Evolutionary conservation across 2,797 vertebrate species (phyloP), one percentile per base, ranked within the genome.

Genomic region (Cyclura pinguis): DNA sequence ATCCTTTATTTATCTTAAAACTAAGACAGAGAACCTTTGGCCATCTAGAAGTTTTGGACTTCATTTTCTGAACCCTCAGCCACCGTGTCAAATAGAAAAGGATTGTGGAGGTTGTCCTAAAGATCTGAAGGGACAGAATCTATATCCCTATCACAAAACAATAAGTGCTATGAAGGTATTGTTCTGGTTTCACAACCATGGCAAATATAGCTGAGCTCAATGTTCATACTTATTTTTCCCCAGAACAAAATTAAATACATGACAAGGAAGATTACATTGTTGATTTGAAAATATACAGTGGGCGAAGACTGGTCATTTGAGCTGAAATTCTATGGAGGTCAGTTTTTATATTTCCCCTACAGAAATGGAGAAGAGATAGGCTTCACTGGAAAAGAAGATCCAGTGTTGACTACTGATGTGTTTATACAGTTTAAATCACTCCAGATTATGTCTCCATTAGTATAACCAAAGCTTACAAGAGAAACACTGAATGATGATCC

Each of bases 391-490:
- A 82, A 81, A n/a, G 13, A 74, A 14, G 64, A 57, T 13, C 32
- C 55, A 29, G 29, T 57, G n/a, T 35, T 74, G 35, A 16, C 29
- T 74, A 20, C 47, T n/a, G 6, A 38, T 24, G 4, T 62, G 86
- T 4, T 0, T 85, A 22, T 0, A 0, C 0, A 16, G 67, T 82
- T 92, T 89, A 29, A 38, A 57, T 0, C 52, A 81, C 57, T 57
- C n/a, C 27, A 55, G 5, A 12, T 76, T 77, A 77, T 74, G 1
- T n/a, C 57, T 86, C 59, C 76, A 2, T 77, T 77, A 74, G 20
- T 89, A 35, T 86, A 77, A 69, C 1, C 62, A 47, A 89, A 83
- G 59, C 27, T 32, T 67, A 81, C 35, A 32, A 27, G 22, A 88
- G 55, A 89, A 32, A 6, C 1, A 0, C n/a, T 91, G 14, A 0